These are phyloP conservation scores for Philopedon plagiatum DNA, from an alignment of 2,888 invertebrate genomes.

Conservation along the genomic window DNA sequence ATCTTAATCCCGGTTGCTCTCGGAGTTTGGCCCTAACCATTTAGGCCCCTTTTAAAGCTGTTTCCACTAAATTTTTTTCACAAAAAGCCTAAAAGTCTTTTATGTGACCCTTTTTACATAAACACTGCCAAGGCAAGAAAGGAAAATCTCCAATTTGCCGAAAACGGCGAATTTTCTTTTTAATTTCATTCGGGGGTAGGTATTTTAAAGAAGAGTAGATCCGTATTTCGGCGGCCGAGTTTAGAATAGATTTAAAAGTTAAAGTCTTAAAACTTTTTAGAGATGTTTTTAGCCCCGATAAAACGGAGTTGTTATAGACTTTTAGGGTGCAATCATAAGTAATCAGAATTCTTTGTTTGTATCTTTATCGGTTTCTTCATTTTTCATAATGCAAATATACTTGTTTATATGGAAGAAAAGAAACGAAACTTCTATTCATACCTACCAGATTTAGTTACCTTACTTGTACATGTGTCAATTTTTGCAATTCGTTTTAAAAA, in stretches of 20 bases:
- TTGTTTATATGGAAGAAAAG: too few relatives aligned
- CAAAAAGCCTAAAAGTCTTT: slow-evolving; percentile 20
- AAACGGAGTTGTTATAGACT: background rate
- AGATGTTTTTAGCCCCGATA: background rate
- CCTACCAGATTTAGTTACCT: too few relatives aligned
- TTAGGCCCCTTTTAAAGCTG: slow-evolving; percentile 7
- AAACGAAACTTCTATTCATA: too few relatives aligned
- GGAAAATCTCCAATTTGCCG: slow-evolving; percentile 30
- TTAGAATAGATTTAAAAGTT: slow-evolving; percentile 15
- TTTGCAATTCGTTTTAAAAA: too few relatives aligned
- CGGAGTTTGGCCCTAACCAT: slow-evolving; percentile 10
- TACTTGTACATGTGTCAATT: too few relatives aligned
- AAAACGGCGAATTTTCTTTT: slow-evolving; percentile 27
- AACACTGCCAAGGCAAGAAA: slow-evolving; percentile 22
- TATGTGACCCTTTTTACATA: slow-evolving; percentile 30
- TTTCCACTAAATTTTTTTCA: slow-evolving; percentile 11
- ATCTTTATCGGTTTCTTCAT: too few relatives aligned
- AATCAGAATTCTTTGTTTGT: background rate
- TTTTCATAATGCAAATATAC: too few relatives aligned
- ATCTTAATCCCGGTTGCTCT: slow-evolving; percentile 22
- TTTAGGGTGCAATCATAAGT: background rate
- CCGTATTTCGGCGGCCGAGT: background rate
- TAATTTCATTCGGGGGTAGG: slow-evolving; percentile 24
- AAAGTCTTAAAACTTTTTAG: background rate
- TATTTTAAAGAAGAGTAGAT: background rate